A percentile compares a stretch with the other conserved stretches of the same genome.
Evolutionary conservation across 2,888 invertebrate genomes (phyloP).

Genomic region (Catocala fraxini): DNA sequence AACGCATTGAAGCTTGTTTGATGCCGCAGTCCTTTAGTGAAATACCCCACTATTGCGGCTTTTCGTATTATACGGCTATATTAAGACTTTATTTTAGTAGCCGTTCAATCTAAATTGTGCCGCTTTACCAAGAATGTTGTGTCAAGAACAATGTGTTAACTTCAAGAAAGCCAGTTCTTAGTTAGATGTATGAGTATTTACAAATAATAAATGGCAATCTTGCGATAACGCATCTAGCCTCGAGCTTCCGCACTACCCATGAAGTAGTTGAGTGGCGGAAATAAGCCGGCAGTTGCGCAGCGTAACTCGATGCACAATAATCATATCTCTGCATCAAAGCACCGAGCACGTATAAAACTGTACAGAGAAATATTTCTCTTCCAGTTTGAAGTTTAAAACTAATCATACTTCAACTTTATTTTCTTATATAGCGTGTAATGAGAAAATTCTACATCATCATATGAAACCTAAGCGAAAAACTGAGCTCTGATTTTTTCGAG

Average conservation of each 20-base stretch:
- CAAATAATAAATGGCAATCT: neutral
- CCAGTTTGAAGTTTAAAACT: neutral
- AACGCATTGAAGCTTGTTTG: slow-evolving; percentile 35
- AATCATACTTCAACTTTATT: slow-evolving; percentile 2
- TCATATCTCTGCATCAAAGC: slow-evolving; percentile 1
- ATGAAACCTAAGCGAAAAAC: neutral
- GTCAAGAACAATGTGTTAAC: neutral
- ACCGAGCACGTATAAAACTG: neutral
- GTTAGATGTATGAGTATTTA: neutral
- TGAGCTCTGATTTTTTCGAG: neutral
- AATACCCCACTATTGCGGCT: slow-evolving; percentile 28
- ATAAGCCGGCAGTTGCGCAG: neutral
- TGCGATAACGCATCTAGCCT: neutral
- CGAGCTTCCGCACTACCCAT: slow-evolving; percentile 3
- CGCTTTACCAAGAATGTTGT: too few relatives aligned
- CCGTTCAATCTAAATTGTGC: too few relatives aligned
- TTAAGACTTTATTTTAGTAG: neutral
- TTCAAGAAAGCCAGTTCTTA: neutral
- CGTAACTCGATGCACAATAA: slow-evolving; percentile 2
- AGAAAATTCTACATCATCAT: neutral
- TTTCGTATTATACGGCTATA: slow-evolving; percentile 17
- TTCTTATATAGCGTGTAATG: neutral
- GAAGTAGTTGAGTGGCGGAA: slow-evolving; percentile 6
- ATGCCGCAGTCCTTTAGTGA: slow-evolving; percentile 31
- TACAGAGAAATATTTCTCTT: neutral